Conservation (phyloP, 2,888 invertebrate species). For the Thumatha senex region DNA sequence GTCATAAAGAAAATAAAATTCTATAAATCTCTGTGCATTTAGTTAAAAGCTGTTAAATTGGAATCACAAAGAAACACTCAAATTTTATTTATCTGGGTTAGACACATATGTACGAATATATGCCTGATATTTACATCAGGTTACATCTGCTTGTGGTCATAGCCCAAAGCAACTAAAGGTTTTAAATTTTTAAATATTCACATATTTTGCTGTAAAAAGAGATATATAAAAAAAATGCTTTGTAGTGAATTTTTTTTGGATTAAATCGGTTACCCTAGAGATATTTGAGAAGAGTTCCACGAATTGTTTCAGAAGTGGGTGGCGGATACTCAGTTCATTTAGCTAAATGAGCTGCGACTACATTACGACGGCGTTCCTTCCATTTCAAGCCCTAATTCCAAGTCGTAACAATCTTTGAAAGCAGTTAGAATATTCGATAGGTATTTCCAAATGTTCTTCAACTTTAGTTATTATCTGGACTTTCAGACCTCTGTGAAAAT, state of each 20-base stretch:
- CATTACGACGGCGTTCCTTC: constrained; percentile 16
- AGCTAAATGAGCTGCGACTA: constrained; percentile 45
- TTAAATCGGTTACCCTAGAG: constrained; percentile 34
- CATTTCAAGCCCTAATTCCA: constrained; percentile 20
- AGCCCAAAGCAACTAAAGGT: no score
- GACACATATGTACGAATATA: no score
- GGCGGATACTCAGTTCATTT: constrained; percentile 45
- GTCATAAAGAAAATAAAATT: no score
- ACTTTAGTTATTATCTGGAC: constrained; percentile 5
- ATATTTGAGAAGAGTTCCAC: constrained; percentile 26
- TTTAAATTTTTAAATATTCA: no score
- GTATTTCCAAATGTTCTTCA: constrained; percentile 7
- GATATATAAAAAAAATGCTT: constrained; percentile 4
- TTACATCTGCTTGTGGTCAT: no score
- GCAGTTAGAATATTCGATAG: constrained; percentile 1
- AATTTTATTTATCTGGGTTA: no score
- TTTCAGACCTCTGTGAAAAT: background rate
- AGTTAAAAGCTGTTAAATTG: no score
- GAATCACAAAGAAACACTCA: no score
- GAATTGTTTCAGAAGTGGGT: constrained; percentile 40
- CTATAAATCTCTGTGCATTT: no score
- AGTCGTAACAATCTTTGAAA: background rate
- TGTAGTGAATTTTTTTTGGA: constrained; percentile 25
- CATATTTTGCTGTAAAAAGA: no score
- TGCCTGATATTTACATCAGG: no score